Evolutionary conservation across 2,797 vertebrate species (phyloP).

Genomic region (Crypturellus tataupa): DNA sequence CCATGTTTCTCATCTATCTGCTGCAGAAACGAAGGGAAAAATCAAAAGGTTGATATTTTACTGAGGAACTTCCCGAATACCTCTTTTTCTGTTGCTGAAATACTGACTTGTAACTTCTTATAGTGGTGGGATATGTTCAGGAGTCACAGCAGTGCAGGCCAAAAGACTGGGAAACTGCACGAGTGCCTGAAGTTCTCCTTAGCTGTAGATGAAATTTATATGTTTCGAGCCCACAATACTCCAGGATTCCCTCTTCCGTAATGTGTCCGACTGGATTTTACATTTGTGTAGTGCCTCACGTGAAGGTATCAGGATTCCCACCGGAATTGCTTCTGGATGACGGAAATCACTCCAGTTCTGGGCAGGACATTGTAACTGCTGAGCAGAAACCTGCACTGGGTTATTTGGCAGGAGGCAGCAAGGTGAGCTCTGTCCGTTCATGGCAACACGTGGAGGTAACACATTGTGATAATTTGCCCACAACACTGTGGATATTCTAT

Average conservation of each 20-base stretch:
- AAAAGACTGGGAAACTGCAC: background rate
- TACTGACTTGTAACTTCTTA: background rate
- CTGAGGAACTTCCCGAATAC: background rate
- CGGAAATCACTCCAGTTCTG: background rate
- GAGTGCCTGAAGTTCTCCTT: background rate
- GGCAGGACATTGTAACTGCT: background rate
- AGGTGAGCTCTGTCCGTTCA: slow-evolving; percentile 16
- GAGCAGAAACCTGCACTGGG: background rate
- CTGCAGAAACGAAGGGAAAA: background rate
- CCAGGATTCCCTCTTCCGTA: background rate
- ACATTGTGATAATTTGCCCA: slow-evolving; percentile 35
- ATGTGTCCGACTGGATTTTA: background rate
- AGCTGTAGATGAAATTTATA: background rate
- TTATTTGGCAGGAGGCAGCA: background rate
- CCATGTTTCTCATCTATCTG: background rate
- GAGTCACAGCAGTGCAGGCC: background rate
- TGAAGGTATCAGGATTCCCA: background rate
- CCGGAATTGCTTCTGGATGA: background rate
- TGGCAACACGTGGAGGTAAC: background rate
- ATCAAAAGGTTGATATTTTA: background rate
- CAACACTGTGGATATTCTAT: slow-evolving; percentile 36
- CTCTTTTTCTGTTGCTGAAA: background rate
- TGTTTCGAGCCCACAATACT: background rate
- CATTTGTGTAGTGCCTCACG: rapidly evolving
- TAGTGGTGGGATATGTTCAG: background rate